phyloP scores from a whole-genome alignment of 2,888 invertebrate species.

The Cataglyphis albicans region DNA sequence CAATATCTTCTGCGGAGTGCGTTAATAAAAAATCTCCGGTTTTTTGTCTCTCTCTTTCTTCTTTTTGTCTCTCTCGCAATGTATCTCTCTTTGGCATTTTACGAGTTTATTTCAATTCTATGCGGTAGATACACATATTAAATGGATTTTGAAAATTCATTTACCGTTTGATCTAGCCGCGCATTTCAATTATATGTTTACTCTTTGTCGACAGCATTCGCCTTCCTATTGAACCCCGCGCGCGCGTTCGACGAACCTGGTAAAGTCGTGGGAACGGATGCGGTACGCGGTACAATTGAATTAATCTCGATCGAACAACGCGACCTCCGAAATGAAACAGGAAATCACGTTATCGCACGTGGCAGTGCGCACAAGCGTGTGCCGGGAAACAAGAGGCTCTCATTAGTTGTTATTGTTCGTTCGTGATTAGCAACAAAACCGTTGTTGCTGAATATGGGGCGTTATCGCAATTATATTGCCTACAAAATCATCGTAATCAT shows the following conservation, averaged over 20 bases:
- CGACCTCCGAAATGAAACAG: conserved; percentile 70
- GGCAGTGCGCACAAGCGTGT: conserved; percentile 59
- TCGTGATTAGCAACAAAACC: conserved; percentile 51
- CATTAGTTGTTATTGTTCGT: conserved; percentile 69
- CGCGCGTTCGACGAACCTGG: conserved; percentile 49
- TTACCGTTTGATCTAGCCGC: conserved; percentile 69
- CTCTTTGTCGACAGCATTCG: conserved; percentile 67
- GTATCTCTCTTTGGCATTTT: conserved; percentile 12
- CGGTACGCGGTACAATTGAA: conserved; percentile 70
- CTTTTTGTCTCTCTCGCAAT: neutral
- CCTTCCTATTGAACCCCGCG: conserved; percentile 36
- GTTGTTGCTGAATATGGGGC: conserved; percentile 37
- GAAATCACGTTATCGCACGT: conserved; percentile 71
- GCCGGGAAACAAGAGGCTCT: conserved; percentile 60
- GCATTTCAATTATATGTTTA: conserved; percentile 75
- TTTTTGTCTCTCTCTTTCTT: neutral
- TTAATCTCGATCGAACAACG: conserved; percentile 76
- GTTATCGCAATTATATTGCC: conserved; percentile 46
- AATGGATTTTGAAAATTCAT: conserved; percentile 74
- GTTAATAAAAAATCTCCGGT: neutral
- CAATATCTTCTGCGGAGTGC: neutral
- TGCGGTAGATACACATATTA: conserved; percentile 59
- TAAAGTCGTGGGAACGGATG: conserved; percentile 72
- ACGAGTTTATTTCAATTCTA: conserved; percentile 68
- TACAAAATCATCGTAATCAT: conserved; percentile 31